Evolutionary conservation across 1,140 invertebrate genomes (phyloP), one percentile per base, ranked within the genome.

Genomic region (Drosophila bocqueti): DNA sequence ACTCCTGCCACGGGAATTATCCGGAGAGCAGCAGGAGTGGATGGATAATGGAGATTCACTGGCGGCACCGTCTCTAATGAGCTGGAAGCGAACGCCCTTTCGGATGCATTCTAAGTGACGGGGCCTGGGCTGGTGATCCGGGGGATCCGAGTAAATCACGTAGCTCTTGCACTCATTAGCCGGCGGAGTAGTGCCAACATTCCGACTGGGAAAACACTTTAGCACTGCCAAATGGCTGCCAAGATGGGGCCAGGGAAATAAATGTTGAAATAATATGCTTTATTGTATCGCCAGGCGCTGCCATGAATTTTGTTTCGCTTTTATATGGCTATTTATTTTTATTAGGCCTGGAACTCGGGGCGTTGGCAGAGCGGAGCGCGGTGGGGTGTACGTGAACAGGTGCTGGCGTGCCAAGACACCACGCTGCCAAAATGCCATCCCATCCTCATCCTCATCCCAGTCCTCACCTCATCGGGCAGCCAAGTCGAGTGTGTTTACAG

Each of bases 231-330:
- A 81, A 80, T 80, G 74, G 73, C 79, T 60, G 79, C 38, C 79
- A 57, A 40, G 55, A 71, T 49, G 60, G 52, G 24, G 57, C 43
- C 80, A 67, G 73, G 78, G 61, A 83, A 83, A 84, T 72, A 84
- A 83, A 83, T 83, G 81, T 61, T 80, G 52, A 80, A 83, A 83
- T 83, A 83, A 83, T 83, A 83, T 83, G 81, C 81, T 83, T 83
- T 83, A 83, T 83, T 76, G 81, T 76, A 66, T 43, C 21, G 68
- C 65, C 69, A 64, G 57, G 71, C 66, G 79, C 81, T 77, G 74
- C 69, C 81, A 79, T 83, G 72, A 79, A 83, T 83, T 83, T 71
- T 54, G 68, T 71, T 83, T 72, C 55, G 74, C 76, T 65, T 83
- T 75, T 79, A 76, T 82, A 61, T 74, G 60, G 75, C 75, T 83